Base-by-base conservation (phyloP, 2,888 invertebrate genomes). In the Athrips mouffetella region DNA sequence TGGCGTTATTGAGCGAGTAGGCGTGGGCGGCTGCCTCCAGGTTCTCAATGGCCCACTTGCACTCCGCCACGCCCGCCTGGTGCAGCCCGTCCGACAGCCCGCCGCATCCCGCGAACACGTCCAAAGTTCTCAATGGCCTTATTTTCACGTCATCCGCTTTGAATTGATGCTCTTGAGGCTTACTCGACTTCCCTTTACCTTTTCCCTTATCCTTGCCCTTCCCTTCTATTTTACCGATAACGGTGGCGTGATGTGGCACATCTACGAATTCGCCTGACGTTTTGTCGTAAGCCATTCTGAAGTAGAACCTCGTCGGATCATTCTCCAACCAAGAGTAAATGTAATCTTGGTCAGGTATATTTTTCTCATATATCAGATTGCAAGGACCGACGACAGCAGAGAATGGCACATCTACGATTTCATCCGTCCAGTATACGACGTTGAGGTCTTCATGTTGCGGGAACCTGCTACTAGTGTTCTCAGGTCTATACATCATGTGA, bases 71-170 rank as follows among this genome's bases (percentile, higher is more conserved):
- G 0, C 94, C 94, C 3, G 94, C 89, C 55, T 90, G 91, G 60
- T 92, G 92, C 29, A 94, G 73, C 0, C 94, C 94, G 62, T 94
- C 93, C 0, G 95, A 94, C 33, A 96, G 73, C 15, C 95, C 96
- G 33, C 96, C 96, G 75, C 95, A 96, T 0, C 96, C 96, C 53
- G 96, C 94, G 75, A 96, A 96, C 20, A 96, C 93, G 68, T 96
- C 96, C 62, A 96, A 79, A 30, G 92, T 91, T 55, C 89, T 82
- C 48, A 96, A 68, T 23, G 91, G 91, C 47, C 78, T 72, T 0
- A 89, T 59, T 21, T 88, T 68, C 8, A 62, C 52, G 7, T 70
- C 70, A 2, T 82, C 81, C 65, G 52, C 49, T 48, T 53, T 76
- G 69, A 57, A 52, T 53, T 56, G 65, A 47, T 54, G 46, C 47